phyloP scores from a whole-genome alignment of 2,113 vertebrate genomes.

The Muscicapa adusta region DNA sequence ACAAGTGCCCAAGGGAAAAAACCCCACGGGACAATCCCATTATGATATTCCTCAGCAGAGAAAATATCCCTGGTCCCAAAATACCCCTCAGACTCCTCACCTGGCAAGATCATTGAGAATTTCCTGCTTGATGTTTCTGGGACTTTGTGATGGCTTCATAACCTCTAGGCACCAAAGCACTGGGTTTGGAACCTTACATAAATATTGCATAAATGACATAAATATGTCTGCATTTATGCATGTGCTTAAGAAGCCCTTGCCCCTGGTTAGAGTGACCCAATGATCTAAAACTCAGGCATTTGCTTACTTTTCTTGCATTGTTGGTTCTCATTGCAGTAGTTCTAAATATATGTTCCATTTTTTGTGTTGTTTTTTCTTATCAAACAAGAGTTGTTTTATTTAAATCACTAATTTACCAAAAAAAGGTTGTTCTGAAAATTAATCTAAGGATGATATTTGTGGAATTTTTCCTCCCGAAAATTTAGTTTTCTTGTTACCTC shows the following conservation, averaged over 20 bases:
- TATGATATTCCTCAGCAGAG: not conserved
- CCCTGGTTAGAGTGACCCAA: not conserved
- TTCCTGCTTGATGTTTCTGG: not conserved
- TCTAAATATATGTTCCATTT: not conserved
- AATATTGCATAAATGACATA: not conserved
- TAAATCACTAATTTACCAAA: not conserved
- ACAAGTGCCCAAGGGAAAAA: not conserved
- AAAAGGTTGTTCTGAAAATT: not conserved
- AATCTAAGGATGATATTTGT: not conserved
- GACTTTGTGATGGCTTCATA: not conserved
- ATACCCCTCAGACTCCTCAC: not conserved
- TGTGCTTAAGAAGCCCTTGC: not conserved
- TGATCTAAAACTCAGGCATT: not conserved
- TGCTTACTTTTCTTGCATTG: not conserved
- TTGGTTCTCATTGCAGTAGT: not conserved
- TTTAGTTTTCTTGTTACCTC: not conserved
- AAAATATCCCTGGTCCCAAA: not conserved
- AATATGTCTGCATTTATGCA: not conserved
- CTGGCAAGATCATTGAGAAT: not conserved
- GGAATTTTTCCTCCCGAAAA: not conserved
- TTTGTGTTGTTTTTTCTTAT: not conserved
- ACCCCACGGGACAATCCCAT: not conserved
- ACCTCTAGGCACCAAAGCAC: not conserved
- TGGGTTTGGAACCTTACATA: not conserved
- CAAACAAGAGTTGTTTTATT: not conserved